Conservation (phyloP, 2,888 invertebrate species). For the Torymus tubicola region DNA sequence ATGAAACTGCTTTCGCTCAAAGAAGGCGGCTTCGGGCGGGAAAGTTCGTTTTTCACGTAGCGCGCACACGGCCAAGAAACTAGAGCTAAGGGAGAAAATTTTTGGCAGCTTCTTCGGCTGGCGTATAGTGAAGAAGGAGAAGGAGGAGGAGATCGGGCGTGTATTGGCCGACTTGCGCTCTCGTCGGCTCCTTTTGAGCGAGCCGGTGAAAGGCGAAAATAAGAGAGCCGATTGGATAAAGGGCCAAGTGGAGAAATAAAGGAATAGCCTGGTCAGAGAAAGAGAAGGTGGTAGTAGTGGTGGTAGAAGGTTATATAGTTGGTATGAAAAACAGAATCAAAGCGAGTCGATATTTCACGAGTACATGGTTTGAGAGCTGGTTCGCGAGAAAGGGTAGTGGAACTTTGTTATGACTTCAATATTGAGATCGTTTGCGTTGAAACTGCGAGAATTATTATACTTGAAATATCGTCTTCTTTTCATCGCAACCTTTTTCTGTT, state of each 20-base stretch:
- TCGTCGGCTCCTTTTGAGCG: slow-evolving; percentile 1
- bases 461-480: background rate
- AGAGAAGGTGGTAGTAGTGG: background rate
- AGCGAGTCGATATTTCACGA: slow-evolving; percentile 18
- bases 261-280: slow-evolving; percentile 3
- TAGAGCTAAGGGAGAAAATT: slow-evolving; percentile 14
- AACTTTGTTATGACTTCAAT: background rate
- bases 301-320: no score
- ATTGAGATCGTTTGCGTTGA: background rate
- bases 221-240: slow-evolving; percentile 39
- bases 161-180: slow-evolving; percentile 22
- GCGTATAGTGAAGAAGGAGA: background rate
- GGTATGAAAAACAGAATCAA: slow-evolving; percentile 29
- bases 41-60: slow-evolving; percentile 22
- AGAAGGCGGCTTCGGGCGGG: slow-evolving; percentile 22
- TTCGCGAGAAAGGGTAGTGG: background rate
- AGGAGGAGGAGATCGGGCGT: background rate
- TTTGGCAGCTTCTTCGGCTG: slow-evolving; percentile 45
- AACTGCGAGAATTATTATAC: background rate
- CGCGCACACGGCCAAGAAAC: background rate
- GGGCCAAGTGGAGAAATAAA: slow-evolving; percentile 38
- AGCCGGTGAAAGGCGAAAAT: slow-evolving; percentile 43
- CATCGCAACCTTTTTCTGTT: no score
- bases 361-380: no score
- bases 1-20: slow-evolving; percentile 28